Base-by-base conservation (phyloP, 1,140 invertebrate species). In the Teleogryllus occipitalis region DNA sequence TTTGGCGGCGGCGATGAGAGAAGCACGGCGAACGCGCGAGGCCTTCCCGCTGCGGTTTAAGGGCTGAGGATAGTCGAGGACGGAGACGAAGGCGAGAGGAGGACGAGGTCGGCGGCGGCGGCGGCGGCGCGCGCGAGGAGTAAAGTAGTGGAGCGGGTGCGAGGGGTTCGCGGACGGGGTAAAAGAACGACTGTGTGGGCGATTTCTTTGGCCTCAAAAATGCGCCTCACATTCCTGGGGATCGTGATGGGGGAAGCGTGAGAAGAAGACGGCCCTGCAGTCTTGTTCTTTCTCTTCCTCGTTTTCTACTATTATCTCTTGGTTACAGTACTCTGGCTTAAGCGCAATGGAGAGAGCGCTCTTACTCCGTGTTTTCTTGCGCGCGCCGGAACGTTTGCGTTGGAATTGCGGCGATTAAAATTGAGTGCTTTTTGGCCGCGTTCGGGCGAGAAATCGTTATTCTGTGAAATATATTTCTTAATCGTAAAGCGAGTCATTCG, bases 181-280 rank as follows among this genome's bases (percentile, higher is more conserved):
- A 47, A 21, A 21, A 21, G 76, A 46, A 47, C n/a, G 27, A 76
- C 46, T 27, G 47, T 47, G 75, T 77, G 76, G 76, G 76, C 76
- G 76, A 77, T 77, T 77, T 77, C 76, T 48, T 77, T 14, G 21
- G 21, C 47, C 47, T 54, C 18, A 47, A 12, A 77, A 77, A 39
- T 77, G 76, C 76, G 22, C 8, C 76, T 75, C 74, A 75, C 74
- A 75, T 39, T 75, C 74, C 48, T 21, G 8, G 47, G 12, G 15
- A 48, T 47, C 47, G 48, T 48, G 48, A 47, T n/a, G 46, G 76
- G 21, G 47, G 21, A 46, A 47, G 54, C 54, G 54, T 65, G 54
- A 65, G 54, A 18, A 65, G 54, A 65, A 65, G 54, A 14, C 27
- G 27, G 27, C 27, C 27, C 27, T 5, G 27, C 27, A 39, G 27